Evolutionary conservation across 2,113 vertebrate genomes (phyloP).

Genomic region (Barnardius zonarius): DNA sequence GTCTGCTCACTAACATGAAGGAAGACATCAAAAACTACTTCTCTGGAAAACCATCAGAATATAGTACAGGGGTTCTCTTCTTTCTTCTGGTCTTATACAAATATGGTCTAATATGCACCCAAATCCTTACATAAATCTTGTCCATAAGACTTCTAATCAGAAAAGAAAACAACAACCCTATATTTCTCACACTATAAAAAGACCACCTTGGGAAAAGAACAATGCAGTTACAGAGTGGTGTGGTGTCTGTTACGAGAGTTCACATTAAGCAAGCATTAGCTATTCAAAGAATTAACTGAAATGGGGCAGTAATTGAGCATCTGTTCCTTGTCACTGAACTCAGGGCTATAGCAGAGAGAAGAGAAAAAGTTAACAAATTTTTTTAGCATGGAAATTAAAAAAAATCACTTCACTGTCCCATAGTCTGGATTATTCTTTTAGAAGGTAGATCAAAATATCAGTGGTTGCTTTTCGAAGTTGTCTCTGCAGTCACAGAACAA

Average conservation of each 20-base stretch:
- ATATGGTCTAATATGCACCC: neutral
- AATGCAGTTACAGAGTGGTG: neutral
- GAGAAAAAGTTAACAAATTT: neutral
- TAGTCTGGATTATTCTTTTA: neutral
- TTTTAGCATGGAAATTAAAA: neutral
- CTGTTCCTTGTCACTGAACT: slow-evolving; percentile 40
- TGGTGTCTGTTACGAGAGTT: slow-evolving; percentile 15
- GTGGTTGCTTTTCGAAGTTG: neutral
- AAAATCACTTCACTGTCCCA: neutral
- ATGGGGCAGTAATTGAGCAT: neutral
- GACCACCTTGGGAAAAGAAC: slow-evolving; percentile 36
- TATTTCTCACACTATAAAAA: slow-evolving; percentile 30
- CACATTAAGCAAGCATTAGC: neutral
- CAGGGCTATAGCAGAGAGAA: neutral
- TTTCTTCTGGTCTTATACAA: neutral
- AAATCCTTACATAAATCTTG: neutral
- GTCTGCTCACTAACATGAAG: neutral
- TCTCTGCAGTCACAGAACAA: neutral
- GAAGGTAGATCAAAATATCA: neutral
- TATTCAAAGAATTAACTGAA: slow-evolving; percentile 23
- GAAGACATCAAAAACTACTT: neutral
- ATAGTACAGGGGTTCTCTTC: neutral
- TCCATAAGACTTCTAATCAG: slow-evolving; percentile 28
- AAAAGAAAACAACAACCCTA: slow-evolving; percentile 1
- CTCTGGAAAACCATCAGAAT: neutral